Evolutionary conservation across 2,113 vertebrate species (phyloP).

Genomic region (Nycticebus coucang): DNA sequence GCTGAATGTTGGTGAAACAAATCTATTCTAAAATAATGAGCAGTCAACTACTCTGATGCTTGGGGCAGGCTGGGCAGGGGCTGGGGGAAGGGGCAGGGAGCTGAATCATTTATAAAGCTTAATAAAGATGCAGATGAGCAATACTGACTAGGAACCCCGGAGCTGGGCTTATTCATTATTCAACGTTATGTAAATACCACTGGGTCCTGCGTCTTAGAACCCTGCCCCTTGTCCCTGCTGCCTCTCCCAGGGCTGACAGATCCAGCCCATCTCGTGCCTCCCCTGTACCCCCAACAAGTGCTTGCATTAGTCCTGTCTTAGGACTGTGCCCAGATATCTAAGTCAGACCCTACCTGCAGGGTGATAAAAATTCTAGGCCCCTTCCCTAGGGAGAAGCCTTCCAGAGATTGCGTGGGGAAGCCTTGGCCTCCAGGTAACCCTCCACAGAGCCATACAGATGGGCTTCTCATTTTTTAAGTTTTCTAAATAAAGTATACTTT

Average conservation of each 20-base stretch:
- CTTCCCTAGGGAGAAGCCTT: background rate
- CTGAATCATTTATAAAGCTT: slow-evolving; percentile 87
- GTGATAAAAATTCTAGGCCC: background rate
- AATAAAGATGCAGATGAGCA: slow-evolving; percentile 89
- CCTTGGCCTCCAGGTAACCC: background rate
- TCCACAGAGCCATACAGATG: background rate
- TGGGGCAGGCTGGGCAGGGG: slow-evolving; percentile 58
- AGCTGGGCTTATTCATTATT: slow-evolving; percentile 86
- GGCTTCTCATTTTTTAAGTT: background rate
- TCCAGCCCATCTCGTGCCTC: background rate
- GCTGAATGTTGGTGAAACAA: slow-evolving; percentile 79
- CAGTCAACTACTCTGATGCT: slow-evolving; percentile 74
- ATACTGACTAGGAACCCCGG: slow-evolving; percentile 76
- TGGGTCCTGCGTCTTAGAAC: slow-evolving; percentile 71
- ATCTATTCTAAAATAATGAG: slow-evolving; percentile 76
- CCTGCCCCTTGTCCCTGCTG: slow-evolving; percentile 1
- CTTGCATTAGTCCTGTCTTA: background rate
- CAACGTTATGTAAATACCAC: slow-evolving; percentile 82
- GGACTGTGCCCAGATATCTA: background rate
- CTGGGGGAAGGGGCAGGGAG: slow-evolving; percentile 49
- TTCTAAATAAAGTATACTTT: background rate
- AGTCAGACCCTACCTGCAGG: background rate
- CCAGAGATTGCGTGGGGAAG: background rate
- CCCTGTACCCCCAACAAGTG: background rate
- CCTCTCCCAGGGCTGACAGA: background rate